phyloP scores from a whole-genome alignment of 2,888 invertebrate genomes.

The Tipula unca region DNA sequence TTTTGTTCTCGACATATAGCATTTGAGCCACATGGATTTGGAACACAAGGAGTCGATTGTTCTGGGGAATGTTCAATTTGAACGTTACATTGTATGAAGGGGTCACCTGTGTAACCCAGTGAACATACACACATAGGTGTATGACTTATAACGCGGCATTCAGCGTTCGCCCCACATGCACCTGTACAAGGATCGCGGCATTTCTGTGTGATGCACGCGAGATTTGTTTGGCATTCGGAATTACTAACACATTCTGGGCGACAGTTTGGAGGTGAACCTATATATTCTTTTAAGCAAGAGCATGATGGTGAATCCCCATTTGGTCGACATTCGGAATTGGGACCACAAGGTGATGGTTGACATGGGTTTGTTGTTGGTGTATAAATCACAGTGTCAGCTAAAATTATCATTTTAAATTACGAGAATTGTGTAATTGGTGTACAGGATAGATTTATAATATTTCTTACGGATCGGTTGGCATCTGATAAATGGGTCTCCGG shows the following conservation, averaged over 20 bases:
- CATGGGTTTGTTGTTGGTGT: constrained; percentile 44
- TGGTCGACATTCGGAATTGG: constrained; percentile 53
- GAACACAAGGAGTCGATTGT: constrained; percentile 51
- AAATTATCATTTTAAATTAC: constrained; percentile 27
- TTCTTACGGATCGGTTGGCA: constrained; percentile 54
- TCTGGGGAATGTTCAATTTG: neutral
- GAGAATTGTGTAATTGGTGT: neutral
- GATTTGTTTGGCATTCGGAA: constrained; percentile 51
- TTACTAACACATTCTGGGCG: constrained; percentile 70
- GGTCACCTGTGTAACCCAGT: constrained; percentile 57
- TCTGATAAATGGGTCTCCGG: constrained; percentile 69
- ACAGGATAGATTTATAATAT: neutral
- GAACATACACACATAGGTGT: constrained; percentile 63
- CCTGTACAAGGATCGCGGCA: constrained; percentile 64
- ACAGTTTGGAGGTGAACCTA: constrained; percentile 62
- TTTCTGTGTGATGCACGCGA: constrained; percentile 57
- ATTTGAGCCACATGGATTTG: constrained; percentile 71
- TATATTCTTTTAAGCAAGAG: constrained; percentile 51
- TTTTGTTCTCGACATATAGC: constrained; percentile 56
- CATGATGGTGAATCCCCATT: constrained; percentile 50
- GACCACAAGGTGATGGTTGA: constrained; percentile 58
- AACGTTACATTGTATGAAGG: constrained; percentile 50
- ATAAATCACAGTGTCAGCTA: constrained; percentile 34
- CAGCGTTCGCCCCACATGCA: constrained; percentile 65
- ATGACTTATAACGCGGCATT: constrained; percentile 48